Evolutionary conservation across 2,113 vertebrate species (phyloP).

Genomic region (Pheucticus melanocephalus): DNA sequence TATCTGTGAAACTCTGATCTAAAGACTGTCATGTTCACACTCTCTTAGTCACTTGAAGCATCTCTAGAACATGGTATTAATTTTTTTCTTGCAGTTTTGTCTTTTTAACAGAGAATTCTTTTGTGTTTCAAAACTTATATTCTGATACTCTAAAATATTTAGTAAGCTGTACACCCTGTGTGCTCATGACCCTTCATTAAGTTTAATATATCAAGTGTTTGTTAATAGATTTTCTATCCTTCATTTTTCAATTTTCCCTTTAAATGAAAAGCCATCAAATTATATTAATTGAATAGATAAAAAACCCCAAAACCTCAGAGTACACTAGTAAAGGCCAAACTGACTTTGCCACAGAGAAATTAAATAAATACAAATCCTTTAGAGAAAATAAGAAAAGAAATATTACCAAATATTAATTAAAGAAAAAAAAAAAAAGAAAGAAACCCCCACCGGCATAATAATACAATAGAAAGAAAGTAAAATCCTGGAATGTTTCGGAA

Average conservation of each 20-base stretch:
- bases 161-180: accelerated
- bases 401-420: neutral
- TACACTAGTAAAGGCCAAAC: neutral
- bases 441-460: neutral
- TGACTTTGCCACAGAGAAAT: neutral
- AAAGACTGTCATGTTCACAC: neutral
- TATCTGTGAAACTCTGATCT: neutral
- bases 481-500: neutral
- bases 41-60: neutral
- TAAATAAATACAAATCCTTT: neutral
- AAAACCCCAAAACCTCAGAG: neutral
- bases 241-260: neutral
- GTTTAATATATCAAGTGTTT: neutral
- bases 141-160: neutral
- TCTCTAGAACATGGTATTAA: neutral
- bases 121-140: neutral
- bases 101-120: neutral
- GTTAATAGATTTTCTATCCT: neutral
- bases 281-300: neutral
- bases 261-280: neutral
- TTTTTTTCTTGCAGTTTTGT: neutral
- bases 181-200: neutral
- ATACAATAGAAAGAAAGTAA: neutral
- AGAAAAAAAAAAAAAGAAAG: neutral
- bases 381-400: neutral